Percentiles rank a stretch among this genome's conserved stretches.
phyloP scores from a whole-genome alignment of 2,113 vertebrate species.

The Solea solea region DNA sequence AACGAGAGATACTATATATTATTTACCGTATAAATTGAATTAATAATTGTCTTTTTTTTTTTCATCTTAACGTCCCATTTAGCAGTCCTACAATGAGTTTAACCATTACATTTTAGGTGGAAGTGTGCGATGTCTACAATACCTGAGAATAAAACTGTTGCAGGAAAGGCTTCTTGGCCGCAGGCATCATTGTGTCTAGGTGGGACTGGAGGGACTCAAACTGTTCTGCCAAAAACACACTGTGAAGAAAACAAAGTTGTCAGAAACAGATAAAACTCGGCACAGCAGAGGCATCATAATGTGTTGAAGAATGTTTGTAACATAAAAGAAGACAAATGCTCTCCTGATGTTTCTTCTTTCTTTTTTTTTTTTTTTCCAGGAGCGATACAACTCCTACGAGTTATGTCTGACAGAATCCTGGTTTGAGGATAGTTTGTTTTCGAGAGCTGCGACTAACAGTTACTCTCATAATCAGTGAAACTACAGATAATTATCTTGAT shows the following conservation, averaged over 20 bases:
- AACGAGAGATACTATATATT: no score
- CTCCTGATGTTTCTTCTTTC: background rate
- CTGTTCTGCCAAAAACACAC: slow-evolving; percentile 96
- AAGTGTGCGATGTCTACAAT: background rate
- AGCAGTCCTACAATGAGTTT: no score
- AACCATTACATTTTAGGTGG: background rate
- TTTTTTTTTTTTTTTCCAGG: background rate
- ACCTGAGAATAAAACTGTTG: slow-evolving; percentile 99
- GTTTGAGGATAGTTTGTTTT: no score
- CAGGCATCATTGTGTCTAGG: slow-evolving; percentile 96
- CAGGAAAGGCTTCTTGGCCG: slow-evolving; percentile 97
- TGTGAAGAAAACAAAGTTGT: slow-evolving; percentile 53
- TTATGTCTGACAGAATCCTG: no score
- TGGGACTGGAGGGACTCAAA: slow-evolving; percentile 97
- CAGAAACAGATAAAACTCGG: slow-evolving; percentile 1
- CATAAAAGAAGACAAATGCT: slow-evolving; percentile 2
- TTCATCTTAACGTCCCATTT: no score
- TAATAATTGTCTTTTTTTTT: no score
- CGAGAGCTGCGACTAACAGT: no score
- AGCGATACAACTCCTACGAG: no score
- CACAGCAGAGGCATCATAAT: background rate
- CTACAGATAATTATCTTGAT: no score
- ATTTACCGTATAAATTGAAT: no score
- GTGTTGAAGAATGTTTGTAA: background rate
- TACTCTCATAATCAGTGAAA: no score